Evolutionary conservation across 2,888 invertebrate species (phyloP).

Genomic region (Diarsia rubi): DNA sequence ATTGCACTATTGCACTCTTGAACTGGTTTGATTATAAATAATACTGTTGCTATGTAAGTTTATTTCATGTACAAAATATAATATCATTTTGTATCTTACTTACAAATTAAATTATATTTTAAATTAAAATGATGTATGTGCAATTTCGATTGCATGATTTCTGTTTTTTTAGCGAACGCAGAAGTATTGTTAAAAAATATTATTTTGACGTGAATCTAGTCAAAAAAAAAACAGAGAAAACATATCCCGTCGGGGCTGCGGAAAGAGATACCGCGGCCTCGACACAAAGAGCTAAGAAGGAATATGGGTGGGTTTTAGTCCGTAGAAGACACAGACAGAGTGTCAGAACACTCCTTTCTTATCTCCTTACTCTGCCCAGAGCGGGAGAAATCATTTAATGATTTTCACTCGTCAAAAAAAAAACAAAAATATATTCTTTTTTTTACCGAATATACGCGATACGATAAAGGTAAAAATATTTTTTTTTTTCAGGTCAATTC

Average conservation of each 20-base stretch:
- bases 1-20: neutral
- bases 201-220: neutral
- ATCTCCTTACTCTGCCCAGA: no score
- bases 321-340: no score
- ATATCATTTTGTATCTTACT: neutral
- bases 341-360: no score
- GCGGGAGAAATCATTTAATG: no score
- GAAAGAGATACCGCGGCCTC: no score
- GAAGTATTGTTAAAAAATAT: neutral
- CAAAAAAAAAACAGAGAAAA: neutral
- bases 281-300: no score
- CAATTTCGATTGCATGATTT: no score
- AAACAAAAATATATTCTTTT: neutral
- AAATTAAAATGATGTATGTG: neutral
- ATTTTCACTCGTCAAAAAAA: no score
- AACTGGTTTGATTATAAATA: neutral
- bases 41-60: neutral
- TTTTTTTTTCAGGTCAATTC: conserved; percentile 23
- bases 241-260: no score
- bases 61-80: neutral
- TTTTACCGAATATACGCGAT: neutral
- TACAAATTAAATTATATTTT: neutral
- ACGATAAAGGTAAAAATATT: neutral
- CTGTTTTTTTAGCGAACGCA: neutral
- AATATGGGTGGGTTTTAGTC: no score